A percentile compares a stretch with the other conserved stretches of the same genome.
These are phyloP conservation scores for Planococcus citri DNA, from an alignment of 1,140 invertebrate genomes.

Conservation along the genomic window DNA sequence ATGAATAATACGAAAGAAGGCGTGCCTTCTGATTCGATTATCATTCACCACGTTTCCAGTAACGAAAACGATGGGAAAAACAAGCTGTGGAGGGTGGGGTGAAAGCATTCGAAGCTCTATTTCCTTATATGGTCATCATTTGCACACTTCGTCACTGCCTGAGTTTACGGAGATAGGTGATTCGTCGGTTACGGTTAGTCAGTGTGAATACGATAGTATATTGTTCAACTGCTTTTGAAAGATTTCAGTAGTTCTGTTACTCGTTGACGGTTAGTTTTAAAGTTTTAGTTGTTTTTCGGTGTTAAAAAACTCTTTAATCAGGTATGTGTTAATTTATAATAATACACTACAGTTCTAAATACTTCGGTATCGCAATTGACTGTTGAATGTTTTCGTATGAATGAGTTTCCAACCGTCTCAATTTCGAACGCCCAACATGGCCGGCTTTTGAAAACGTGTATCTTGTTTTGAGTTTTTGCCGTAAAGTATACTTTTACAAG, in stretches of 20 bases:
- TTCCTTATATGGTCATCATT: constrained; percentile 19
- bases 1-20: background rate
- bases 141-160: constrained; percentile 15
- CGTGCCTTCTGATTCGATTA: background rate
- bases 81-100: background rate
- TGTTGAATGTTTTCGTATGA: background rate
- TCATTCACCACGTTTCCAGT: constrained; percentile 6
- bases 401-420: background rate
- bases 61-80: constrained; percentile 5
- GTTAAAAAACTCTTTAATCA: background rate
- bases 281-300: background rate
- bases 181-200: constrained; percentile 16
- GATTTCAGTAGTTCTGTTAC: background rate
- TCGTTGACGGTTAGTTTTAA: constrained; percentile 10
- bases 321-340: background rate
- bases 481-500: background rate
- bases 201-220: background rate
- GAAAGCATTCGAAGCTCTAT: background rate
- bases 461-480: background rate
- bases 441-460: constrained; percentile 10
- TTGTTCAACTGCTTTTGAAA: background rate
- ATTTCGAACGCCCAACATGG: constrained; percentile 13
- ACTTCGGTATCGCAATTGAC: background rate
- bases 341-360: background rate
- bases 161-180: constrained; percentile 1